Conservation (phyloP, 2,888 invertebrate genomes). For the Desoria tigrina region DNA sequence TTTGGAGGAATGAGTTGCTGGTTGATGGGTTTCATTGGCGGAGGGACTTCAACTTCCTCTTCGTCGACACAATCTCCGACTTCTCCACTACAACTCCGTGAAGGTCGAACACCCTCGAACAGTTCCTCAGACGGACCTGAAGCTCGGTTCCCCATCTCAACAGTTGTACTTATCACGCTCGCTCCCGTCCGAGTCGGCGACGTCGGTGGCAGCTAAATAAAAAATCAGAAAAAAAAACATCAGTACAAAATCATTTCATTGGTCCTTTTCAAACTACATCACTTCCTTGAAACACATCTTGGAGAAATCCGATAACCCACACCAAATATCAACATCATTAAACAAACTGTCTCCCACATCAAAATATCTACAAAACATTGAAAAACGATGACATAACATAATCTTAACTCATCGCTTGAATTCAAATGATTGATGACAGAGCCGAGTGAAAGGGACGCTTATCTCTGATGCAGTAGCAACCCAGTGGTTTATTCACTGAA, state of each 20-base stretch:
- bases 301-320: too few relatives aligned
- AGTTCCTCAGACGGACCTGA: slow-evolving; percentile 56
- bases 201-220: slow-evolving; percentile 58
- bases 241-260: too few relatives aligned
- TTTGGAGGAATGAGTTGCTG: slow-evolving; percentile 62
- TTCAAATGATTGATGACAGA: too few relatives aligned
- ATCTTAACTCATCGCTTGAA: too few relatives aligned
- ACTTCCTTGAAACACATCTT: too few relatives aligned
- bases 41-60: slow-evolving; percentile 83
- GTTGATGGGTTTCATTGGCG: slow-evolving; percentile 94
- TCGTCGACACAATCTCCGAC: slow-evolving; percentile 61
- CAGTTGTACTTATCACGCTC: not conserved
- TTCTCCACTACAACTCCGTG: slow-evolving; percentile 46
- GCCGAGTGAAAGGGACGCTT: too few relatives aligned
- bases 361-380: slow-evolving; percentile 26
- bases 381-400: too few relatives aligned
- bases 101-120: slow-evolving; percentile 51
- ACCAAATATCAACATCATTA: slow-evolving; percentile 26
- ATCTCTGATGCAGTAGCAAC: too few relatives aligned
- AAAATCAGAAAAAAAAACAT: slow-evolving; percentile 52
- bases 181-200: slow-evolving; percentile 43
- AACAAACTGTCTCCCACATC: not conserved
- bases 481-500: too few relatives aligned
- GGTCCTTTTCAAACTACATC: too few relatives aligned
- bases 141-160: slow-evolving; percentile 60